Evolutionary conservation across 2,113 vertebrate genomes (phyloP), one percentile per base, ranked within the genome.

Genomic region (Microtus ochrogaster): DNA sequence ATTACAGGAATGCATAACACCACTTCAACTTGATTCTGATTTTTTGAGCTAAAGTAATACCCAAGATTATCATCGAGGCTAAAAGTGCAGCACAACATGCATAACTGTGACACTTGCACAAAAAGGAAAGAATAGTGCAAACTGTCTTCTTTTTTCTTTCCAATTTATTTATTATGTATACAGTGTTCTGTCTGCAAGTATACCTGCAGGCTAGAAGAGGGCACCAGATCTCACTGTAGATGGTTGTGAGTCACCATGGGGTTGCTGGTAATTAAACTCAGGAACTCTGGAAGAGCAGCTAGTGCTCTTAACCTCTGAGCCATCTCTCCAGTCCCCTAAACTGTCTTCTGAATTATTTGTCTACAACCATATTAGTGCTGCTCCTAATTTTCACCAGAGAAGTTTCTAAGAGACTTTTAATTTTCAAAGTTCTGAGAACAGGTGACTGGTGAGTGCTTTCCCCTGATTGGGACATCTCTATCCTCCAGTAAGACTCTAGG

Each of bases 81-180:
- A 96, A 90, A 0, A 81, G 61, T 4, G 24, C 3, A 66, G 65
- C 14, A 84, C 61, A 87, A 83, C 2, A 33, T 6, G 21, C 0
- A 19, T 4, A 68, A 83, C 58, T 92, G 30, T 55, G 81, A 47
- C 94, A 91, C 74, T 84, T 92, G 55, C 61, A 73, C 47, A 44
- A 84, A 74, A 94, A 93, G 91, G n/a, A 88, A 68, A 70, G 44
- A 86, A 73, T 28, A 65, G 82, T 44, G 7, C 58, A 83, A 83
- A 41, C n/a, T 39, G n/a, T n/a, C n/a, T 83, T 58, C 58, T 58
- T 21, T 58, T 58, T 58, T 21, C 58, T 58, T 58, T 58, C 19
- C 58, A 58, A 58, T 58, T 58, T 58, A 58, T 58, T 58, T 58
- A 58, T 58, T 58, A 58, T 58, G 19, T 58, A 21, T 58, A 58